These are phyloP conservation scores for Misgurnus anguillicaudatus DNA, from an alignment of 2,113 vertebrate species.

Conservation along the genomic window DNA sequence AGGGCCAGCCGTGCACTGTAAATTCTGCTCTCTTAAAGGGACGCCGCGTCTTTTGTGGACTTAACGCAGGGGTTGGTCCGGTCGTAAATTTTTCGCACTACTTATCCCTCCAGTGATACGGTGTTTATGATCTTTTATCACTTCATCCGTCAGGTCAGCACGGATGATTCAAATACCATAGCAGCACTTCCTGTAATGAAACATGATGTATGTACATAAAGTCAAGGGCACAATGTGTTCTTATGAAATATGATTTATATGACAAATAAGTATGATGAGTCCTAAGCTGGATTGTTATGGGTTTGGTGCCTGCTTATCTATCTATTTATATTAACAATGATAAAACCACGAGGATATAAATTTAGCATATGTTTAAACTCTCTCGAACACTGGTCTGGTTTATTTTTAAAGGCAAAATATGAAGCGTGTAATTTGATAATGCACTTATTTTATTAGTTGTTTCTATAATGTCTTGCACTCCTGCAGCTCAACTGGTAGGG, in stretches of 20 bases:
- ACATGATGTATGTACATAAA: neutral
- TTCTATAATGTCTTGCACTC: too few species aligned
- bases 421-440: too few species aligned
- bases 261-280: too few species aligned
- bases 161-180: conserved; percentile 30
- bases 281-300: too few species aligned
- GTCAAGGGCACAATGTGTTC: neutral
- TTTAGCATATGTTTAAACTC: too few species aligned
- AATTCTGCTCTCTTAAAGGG: conserved; percentile 88
- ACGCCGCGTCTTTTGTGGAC: conserved; percentile 44
- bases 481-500: too few species aligned
- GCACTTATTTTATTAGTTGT: too few species aligned
- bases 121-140: conserved; percentile 66
- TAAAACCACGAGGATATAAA: too few species aligned
- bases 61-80: conserved; percentile 28
- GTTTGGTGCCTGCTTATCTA: too few species aligned
- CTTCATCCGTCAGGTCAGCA: conserved; percentile 51
- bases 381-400: too few species aligned
- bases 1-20: conserved; percentile 84
- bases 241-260: neutral
- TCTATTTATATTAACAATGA: too few species aligned
- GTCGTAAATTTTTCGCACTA: conserved; percentile 58
- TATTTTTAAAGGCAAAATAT: too few species aligned
- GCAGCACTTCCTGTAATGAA: neutral
- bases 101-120: conserved; percentile 4